These are phyloP conservation scores for Aurelia sp. DNA, from an alignment of 30 jellyfish, hydroid and myxozoan genomes.

Conservation along the genomic window DNA sequence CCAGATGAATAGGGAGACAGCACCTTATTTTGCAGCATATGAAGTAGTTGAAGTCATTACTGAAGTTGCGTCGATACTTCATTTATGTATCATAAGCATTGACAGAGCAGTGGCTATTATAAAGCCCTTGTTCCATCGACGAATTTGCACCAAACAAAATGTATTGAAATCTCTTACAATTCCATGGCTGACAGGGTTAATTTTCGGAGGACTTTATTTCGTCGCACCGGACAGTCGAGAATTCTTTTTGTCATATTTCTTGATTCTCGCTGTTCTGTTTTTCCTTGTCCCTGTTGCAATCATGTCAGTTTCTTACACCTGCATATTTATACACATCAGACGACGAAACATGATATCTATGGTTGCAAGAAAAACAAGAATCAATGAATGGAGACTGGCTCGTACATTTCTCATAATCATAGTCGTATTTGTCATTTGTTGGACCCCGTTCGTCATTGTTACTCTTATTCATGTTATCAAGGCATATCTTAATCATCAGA, in stretches of 20 bases:
- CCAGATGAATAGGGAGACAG: not conserved
- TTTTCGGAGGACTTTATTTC: not conserved
- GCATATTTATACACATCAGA: not conserved
- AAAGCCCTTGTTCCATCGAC: slow-evolving; percentile 27
- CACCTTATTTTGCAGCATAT: too few species aligned
- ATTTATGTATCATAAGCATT: slow-evolving; percentile 35
- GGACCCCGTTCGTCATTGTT: slow-evolving; percentile 34
- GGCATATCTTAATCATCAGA: not conserved
- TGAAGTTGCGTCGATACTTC: slow-evolving; percentile 23
- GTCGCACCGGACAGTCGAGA: not conserved
- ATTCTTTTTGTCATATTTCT: not conserved
- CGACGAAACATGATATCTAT: slow-evolving; percentile 2
- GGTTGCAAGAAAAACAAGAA: not conserved
- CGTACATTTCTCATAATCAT: slow-evolving; percentile 4
- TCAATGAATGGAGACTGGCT: slow-evolving; percentile 24
- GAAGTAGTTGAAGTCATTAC: not conserved
- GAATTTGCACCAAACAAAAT: not conserved
- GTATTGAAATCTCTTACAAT: not conserved
- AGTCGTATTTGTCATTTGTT: slow-evolving; percentile 7
- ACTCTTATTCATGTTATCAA: not conserved
- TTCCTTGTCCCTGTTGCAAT: slow-evolving; percentile 1
- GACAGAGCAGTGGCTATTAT: slow-evolving; percentile 37
- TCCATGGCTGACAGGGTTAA: slow-evolving; percentile 16
- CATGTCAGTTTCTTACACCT: slow-evolving; percentile 5
- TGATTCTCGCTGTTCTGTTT: slow-evolving; percentile 6